Conservation (phyloP, 2,113 vertebrate species). For the Colossoma macropomum region DNA sequence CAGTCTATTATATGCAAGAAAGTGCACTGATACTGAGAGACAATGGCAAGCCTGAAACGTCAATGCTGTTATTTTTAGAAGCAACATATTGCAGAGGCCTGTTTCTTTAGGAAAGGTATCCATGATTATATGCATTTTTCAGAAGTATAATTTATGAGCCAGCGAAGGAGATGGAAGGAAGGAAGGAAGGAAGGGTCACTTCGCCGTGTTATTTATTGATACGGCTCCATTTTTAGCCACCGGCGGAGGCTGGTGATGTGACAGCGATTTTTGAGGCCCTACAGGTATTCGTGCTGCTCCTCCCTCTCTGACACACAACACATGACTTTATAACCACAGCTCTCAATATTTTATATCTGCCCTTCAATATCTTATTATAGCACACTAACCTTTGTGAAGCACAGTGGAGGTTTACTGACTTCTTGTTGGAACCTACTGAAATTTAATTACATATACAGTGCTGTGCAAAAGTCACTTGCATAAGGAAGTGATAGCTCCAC, state of each 20-base stretch:
- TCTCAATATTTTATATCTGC: background rate
- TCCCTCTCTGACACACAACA: background rate
- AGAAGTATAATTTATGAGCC: conserved; percentile 10
- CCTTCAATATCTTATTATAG: background rate
- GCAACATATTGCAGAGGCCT: conserved; percentile 1
- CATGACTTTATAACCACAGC: background rate
- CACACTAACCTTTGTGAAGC: background rate
- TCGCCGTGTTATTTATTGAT: conserved; percentile 14
- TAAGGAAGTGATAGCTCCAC: no score
- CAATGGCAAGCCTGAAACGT: conserved; percentile 33
- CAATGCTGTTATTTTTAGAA: conserved; percentile 39
- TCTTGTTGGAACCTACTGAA: no score
- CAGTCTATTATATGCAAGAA: conserved; percentile 19
- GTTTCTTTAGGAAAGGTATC: background rate
- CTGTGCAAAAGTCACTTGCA: no score
- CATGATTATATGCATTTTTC: conserved; percentile 32
- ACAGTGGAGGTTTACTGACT: no score
- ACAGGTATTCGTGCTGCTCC: background rate
- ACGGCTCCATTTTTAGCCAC: background rate
- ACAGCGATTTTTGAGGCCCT: background rate
- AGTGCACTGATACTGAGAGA: background rate
- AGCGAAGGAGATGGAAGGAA: background rate
- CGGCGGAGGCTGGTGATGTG: background rate
- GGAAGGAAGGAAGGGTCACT: conserved; percentile 5
- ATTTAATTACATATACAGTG: no score